Percentiles rank a stretch among this genome's conserved stretches.
phyloP scores from a whole-genome alignment of 2,888 invertebrate genomes.

The Galerucella calmariensis region DNA sequence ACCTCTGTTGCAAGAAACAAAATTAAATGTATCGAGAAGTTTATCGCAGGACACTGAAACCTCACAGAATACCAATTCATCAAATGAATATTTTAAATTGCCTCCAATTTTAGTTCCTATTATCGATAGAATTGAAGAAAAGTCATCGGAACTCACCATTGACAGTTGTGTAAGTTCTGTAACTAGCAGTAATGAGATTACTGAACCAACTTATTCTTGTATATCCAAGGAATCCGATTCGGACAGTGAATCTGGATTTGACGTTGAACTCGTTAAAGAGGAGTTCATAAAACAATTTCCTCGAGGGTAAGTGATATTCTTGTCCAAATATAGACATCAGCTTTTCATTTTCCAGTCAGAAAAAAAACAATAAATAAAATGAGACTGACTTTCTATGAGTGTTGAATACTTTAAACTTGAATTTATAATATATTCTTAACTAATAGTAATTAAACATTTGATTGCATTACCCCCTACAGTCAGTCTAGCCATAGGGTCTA shows the following conservation, averaged over 20 bases:
- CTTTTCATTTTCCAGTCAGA: too few relatives aligned
- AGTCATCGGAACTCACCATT: constrained; percentile 67
- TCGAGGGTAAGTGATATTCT: constrained; percentile 37
- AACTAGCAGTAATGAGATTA: constrained; percentile 56
- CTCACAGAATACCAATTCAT: constrained; percentile 71
- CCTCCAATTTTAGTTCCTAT: constrained; percentile 80
- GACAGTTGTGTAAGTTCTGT: constrained; percentile 69
- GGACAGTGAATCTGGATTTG: constrained; percentile 45
- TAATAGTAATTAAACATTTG: too few relatives aligned
- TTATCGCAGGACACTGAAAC: constrained; percentile 72
- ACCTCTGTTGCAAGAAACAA: constrained; percentile 67
- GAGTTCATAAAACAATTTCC: constrained; percentile 23
- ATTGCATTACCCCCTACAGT: too few relatives aligned
- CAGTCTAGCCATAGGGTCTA: too few relatives aligned
- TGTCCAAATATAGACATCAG: neutral
- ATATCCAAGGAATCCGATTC: constrained; percentile 46
- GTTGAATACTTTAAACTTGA: too few relatives aligned
- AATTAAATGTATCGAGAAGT: constrained; percentile 64
- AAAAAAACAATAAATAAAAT: too few relatives aligned
- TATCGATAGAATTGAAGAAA: constrained; percentile 71
- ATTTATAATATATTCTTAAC: too few relatives aligned
- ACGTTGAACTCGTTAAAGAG: constrained; percentile 29
- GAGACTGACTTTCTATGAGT: too few relatives aligned
- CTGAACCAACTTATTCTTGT: constrained; percentile 40
- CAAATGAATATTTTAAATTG: constrained; percentile 71